Percentiles rank a stretch among this genome's conserved stretches.
Conservation (phyloP, 1,140 invertebrate genomes). For the Homalodisca vitripennis region DNA sequence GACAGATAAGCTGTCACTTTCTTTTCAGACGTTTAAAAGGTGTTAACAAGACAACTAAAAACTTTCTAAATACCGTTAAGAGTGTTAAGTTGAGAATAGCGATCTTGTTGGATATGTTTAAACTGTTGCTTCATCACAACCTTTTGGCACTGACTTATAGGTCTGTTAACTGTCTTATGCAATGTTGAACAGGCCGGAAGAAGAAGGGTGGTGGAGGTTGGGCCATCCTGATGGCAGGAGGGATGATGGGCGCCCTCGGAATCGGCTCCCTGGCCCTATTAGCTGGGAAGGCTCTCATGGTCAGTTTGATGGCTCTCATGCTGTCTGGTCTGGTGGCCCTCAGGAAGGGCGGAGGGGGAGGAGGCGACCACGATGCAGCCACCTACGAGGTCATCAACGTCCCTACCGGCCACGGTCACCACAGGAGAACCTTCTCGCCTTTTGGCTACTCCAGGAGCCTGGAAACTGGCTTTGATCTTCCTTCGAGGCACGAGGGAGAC, state of each 20-base stretch:
- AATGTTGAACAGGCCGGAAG: not conserved
- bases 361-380: conserved; percentile 16
- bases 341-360: conserved; percentile 44
- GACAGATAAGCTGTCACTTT: too few species aligned
- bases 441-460: not conserved
- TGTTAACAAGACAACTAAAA: too few species aligned
- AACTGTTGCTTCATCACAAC: too few species aligned
- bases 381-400: conserved; percentile 44
- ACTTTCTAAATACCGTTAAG: too few species aligned
- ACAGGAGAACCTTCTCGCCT: not conserved
- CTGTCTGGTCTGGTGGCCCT: conserved; percentile 52
- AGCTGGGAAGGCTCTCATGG: conserved; percentile 80
- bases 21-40: too few species aligned
- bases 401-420: conserved; percentile 43
- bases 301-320: conserved; percentile 72
- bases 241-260: conserved; percentile 35
- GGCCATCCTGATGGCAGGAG: conserved; percentile 29
- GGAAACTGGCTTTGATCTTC: not conserved
- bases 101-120: too few species aligned
- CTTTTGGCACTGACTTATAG: too few species aligned
- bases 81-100: too few species aligned
- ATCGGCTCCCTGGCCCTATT: conserved; percentile 61
- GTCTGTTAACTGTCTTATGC: conserved; percentile 41
- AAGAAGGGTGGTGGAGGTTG: not conserved
- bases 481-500: not conserved